Conservation (phyloP, 2,113 vertebrate species). For the Tachysurus fulvidraco region DNA sequence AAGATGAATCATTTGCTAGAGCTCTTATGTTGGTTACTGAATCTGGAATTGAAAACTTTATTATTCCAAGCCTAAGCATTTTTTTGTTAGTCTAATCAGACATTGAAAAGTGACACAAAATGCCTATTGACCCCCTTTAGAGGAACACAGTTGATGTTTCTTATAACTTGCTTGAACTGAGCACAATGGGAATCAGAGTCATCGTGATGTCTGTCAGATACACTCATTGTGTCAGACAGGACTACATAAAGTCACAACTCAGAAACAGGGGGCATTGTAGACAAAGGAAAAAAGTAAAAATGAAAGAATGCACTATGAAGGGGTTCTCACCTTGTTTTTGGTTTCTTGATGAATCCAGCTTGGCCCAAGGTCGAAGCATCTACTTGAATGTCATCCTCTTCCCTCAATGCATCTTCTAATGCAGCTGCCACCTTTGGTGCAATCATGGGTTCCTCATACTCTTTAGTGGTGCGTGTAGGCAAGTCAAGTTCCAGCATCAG, state of each 20-base stretch:
- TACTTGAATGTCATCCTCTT: conserved; percentile 96
- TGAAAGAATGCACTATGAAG: neutral
- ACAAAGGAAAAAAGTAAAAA: conserved; percentile 19
- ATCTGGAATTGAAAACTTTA: no score
- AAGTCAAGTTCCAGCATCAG: conserved; percentile 86
- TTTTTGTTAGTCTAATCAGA: no score
- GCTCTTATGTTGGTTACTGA: no score
- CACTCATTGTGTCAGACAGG: neutral
- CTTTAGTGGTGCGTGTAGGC: conserved; percentile 87
- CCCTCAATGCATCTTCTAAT: conserved; percentile 88
- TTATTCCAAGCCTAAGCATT: no score
- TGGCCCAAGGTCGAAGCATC: conserved; percentile 76
- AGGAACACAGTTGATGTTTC: neutral
- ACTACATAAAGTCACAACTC: neutral
- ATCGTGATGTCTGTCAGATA: neutral
- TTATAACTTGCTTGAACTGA: no score
- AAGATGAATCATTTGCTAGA: no score
- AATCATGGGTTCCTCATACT: conserved; percentile 90
- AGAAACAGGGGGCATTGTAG: conserved; percentile 3
- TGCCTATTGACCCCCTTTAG: no score
- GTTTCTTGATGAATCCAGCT: conserved; percentile 77
- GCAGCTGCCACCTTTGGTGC: conserved; percentile 92
- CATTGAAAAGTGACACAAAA: no score
- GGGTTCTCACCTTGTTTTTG: conserved; percentile 82
- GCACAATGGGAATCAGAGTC: neutral